Base-by-base conservation (phyloP, 2,113 vertebrate genomes). In the Chlamydotis undulata region DNA sequence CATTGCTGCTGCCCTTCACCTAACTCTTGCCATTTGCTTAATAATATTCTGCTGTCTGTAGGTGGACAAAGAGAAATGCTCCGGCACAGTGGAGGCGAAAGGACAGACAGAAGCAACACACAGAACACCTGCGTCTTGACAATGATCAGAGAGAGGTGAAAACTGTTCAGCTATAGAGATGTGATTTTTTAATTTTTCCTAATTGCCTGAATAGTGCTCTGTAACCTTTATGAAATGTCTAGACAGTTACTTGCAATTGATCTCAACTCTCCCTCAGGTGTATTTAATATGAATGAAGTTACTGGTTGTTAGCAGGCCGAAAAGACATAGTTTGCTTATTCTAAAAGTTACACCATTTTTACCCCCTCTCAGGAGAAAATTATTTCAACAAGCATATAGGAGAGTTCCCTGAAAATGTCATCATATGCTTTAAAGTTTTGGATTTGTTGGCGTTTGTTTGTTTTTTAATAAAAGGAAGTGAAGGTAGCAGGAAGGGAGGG, bases 61-160 rank as follows among this genome's bases (percentile, higher is more conserved):
- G 99, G 87, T 99, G 99, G 99, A 98, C 99, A 9, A 99, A 99
- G 97, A 99, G 99, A 95, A 99, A 99, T 3, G 99, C 99, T 45
- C 99, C 99, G 24, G 99, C 99, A 24, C 99, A 99, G 97, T 99
- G 99, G 99, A 98, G 99, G 92, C 93, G 99, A 95, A 99, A 98
- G 93, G 99, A 99, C 96, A 98, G 99, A 43, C 99, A 99, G 97
- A 99, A 99, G 92, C 99, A 99, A 50, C 99, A 99, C 80, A 98
- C 99, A 6, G 99, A 99, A 95, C 99, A 99, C 95, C 97, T 99
- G 77, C 99, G 99, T 91, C 98, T 99, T 93, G 99, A 99, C 96
- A 99, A 99, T 77, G 99, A 99, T 97, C 99, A 99, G 98, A 98
- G 99, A 98, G 99, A 99, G 98, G 99, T 99, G 95, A 98, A 93